Evolutionary conservation across 2,113 vertebrate genomes (phyloP), one percentile per base, ranked within the genome.

Genomic region (Tragelaphus imberbis): DNA sequence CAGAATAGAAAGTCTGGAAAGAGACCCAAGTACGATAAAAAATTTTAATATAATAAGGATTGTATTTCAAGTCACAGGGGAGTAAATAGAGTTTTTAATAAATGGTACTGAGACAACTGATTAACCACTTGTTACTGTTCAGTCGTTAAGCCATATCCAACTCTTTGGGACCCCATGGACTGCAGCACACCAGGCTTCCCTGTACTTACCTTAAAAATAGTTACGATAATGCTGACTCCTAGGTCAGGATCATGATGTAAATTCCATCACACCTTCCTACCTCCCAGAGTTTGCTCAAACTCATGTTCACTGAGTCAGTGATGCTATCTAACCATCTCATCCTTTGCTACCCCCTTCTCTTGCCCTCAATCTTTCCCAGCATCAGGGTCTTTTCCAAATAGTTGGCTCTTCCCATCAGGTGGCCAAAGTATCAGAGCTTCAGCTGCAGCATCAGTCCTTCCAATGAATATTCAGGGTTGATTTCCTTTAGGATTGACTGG

Each of bases 81-180:
- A 33, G 15, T 17, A 80, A 53, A 94, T 30, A 12, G 36, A 58
- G 51, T 90, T 90, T 90, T 90, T 84, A 95, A 77, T 75, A 59
- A 90, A 77, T 53, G 25, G 27, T 68, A 44, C 44, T 79, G 85
- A n/a, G 56, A 87, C 16, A 87, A 79, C 1, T 25, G 23, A 61
- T 59, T 59, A 93, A 61, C 33, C 33, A 61, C 55, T 30, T 87
- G 33, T 25, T 44, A 44, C 44, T 23, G 5, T 75, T 77, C 40
- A 44, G 71, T 27, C 40, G 6, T 12, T 44, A 27, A 44, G 21
- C 8, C 5, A 0, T 25, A 44, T 27, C 40, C 0, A 0, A 44
- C 40, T 77, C 12, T 77, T 77, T 77, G 40, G 11, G 23, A 40
- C n/a, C 21, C 36, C 36, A 40, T 27, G 71, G 36, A 77, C 5